These are phyloP conservation scores for Episyrphus balteatus DNA, from an alignment of 1,140 invertebrate genomes.

Conservation along the genomic window DNA sequence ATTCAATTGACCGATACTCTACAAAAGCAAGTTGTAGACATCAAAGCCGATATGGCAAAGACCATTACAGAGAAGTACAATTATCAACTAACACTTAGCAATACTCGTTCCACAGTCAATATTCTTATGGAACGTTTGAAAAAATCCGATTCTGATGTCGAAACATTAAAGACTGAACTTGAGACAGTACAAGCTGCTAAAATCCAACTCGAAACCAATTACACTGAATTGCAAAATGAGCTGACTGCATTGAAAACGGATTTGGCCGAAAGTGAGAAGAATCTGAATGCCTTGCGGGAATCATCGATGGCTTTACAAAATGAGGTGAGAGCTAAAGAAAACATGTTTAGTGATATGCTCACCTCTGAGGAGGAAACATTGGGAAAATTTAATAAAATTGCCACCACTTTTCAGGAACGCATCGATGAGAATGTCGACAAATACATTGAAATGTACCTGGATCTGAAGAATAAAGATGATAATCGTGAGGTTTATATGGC, in stretches of 20 bases:
- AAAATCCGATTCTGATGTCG: slow-evolving; percentile 42
- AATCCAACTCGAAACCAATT: slow-evolving; percentile 37
- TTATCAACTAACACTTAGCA: slow-evolving; percentile 39
- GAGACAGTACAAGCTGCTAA: slow-evolving; percentile 36
- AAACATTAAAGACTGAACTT: slow-evolving; percentile 40
- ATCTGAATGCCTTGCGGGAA: slow-evolving; percentile 17
- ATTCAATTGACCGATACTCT: slow-evolving; percentile 27
- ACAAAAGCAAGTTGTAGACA: slow-evolving; percentile 30
- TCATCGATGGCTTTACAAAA: slow-evolving; percentile 28
- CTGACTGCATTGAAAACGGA: slow-evolving; percentile 31
- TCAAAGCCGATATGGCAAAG: slow-evolving; percentile 34
- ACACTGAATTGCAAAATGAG: slow-evolving; percentile 30
- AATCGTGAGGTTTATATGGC: slow-evolving; percentile 32
- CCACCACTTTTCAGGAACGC: slow-evolving; percentile 36
- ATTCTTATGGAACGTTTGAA: slow-evolving; percentile 40
- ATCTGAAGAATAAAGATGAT: slow-evolving; percentile 32
- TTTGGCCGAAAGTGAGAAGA: slow-evolving; percentile 24
- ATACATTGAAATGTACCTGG: slow-evolving; percentile 28
- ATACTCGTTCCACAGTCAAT: slow-evolving; percentile 39
- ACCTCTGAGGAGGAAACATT: slow-evolving; percentile 34
- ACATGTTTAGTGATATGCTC: slow-evolving; percentile 32
- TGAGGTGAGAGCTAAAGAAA: slow-evolving; percentile 35
- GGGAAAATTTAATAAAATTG: slow-evolving; percentile 38
- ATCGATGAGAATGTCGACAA: slow-evolving; percentile 32
- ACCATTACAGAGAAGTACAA: slow-evolving; percentile 38